phyloP scores from a whole-genome alignment of 1,140 invertebrate species.

The Agrilus planipennis region DNA sequence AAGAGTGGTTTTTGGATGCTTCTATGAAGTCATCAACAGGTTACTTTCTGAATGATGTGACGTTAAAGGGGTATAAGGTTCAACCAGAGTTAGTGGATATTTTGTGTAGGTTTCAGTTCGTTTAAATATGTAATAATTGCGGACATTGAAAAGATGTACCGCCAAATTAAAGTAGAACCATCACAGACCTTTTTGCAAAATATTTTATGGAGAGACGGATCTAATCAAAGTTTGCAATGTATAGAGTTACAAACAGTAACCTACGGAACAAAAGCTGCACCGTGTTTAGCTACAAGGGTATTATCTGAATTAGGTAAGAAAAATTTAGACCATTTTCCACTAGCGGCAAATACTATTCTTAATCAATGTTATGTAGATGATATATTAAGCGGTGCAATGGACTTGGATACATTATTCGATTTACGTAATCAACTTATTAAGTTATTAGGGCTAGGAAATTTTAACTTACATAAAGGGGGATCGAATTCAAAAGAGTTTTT shows the following conservation, averaged over 20 bases:
- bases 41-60: too few species aligned
- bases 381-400: constrained; percentile 27
- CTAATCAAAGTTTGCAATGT: constrained; percentile 16
- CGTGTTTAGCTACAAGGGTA: constrained; percentile 30
- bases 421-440: constrained; percentile 5
- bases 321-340: constrained; percentile 17
- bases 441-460: constrained; percentile 7
- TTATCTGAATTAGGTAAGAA: constrained; percentile 23
- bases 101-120: too few species aligned
- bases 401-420: constrained; percentile 1
- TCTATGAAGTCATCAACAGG: too few species aligned
- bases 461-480: constrained; percentile 15
- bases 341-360: constrained; percentile 19
- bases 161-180: constrained; percentile 27
- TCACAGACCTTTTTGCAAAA: constrained; percentile 30
- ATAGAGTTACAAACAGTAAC: constrained; percentile 27
- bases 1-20: too few species aligned
- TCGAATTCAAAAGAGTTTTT: constrained; percentile 9
- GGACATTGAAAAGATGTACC: constrained; percentile 35
- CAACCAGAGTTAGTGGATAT: too few species aligned
- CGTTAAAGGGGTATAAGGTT: too few species aligned
- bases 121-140: constrained; percentile 21
- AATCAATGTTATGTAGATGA: constrained; percentile 39
- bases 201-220: constrained; percentile 32
- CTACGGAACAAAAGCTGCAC: constrained; percentile 21